Base-by-base conservation (phyloP, 2,888 invertebrate species). In the Athalia circularis region DNA sequence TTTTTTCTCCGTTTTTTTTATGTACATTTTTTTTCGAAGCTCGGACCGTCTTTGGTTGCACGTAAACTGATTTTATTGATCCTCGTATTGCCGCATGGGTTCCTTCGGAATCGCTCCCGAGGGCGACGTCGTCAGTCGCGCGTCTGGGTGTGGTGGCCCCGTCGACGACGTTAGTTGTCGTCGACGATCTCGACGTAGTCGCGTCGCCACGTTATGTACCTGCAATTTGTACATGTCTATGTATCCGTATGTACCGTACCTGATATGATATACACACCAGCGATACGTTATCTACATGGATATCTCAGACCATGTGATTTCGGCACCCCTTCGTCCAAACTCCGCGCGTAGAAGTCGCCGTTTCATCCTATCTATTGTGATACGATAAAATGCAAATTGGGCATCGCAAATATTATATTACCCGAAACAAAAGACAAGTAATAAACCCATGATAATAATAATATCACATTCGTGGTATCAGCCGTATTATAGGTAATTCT, bases 11-110 rank as follows among this genome's bases (percentile, higher is more conserved):
- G 0, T 29, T 0, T 29, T 29, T 29, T 29, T 29, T 29, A 29
- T 29, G 29, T 29, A 29, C 29, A 29, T 48, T 54, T 57, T 50
- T 50, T 70, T 67, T 48, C 72, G 59, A 15, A 45, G 65, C 64
- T 11, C 64, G 11, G 78, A 57, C 57, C 76, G 54, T 62, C 70
- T 78, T 72, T 72, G 72, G 52, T 72, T 72, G 29, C 62, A 54
- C 78, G 78, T 64, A 78, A 78, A 78, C 78, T 78, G 54, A 78
- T 78, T 78, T 74, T 78, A 78, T 78, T 78, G 78, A 78, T 78
- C 78, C 59, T 61, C 68, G 62, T 72, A 72, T 64, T 50, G 64
- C 78, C 52, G 72, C 78, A 68, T 74, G 61, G 64, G 54, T 29
- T 29, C 29, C 29, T 29, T 57, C 57, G 65, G 67, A 67, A 77